Evolutionary conservation across 2,797 vertebrate genomes (phyloP).

Genomic region (Salarias fasciatus): DNA sequence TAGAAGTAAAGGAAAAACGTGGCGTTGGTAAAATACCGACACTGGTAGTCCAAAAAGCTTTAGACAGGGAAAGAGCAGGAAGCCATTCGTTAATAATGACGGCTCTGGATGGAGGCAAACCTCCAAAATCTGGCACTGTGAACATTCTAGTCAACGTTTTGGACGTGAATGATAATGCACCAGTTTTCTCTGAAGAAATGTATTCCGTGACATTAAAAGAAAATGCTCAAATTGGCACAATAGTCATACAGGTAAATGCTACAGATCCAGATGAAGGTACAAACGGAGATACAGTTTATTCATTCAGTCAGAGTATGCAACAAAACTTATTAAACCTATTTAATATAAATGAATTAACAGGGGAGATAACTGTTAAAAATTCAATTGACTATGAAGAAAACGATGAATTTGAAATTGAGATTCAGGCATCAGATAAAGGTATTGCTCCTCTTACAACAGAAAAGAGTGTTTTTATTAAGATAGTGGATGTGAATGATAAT

Average conservation of each 20-base stretch:
- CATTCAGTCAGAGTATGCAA: slow-evolving; percentile 69
- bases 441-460: no score
- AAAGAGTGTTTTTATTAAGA: no score
- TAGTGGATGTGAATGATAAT: no score
- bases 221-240: slow-evolving; percentile 60
- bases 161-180: slow-evolving; percentile 76
- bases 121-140: slow-evolving; percentile 40
- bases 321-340: slow-evolving; percentile 5
- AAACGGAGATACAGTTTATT: slow-evolving; percentile 66
- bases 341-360: no score
- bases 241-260: slow-evolving; percentile 67
- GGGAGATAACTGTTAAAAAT: no score
- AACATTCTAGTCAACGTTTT: slow-evolving; percentile 55
- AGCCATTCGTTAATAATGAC: slow-evolving; percentile 51
- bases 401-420: no score
- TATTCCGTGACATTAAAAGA: slow-evolving; percentile 60
- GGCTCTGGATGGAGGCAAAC: slow-evolving; percentile 68
- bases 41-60: slow-evolving; percentile 62
- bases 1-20: slow-evolving; percentile 66
- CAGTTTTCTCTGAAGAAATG: slow-evolving; percentile 43
- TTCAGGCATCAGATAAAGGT: no score
- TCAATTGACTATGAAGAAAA: no score
- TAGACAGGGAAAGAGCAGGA: slow-evolving; percentile 61
- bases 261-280: slow-evolving; percentile 65
- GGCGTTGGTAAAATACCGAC: slow-evolving; percentile 71